A percentile compares a stretch with the other conserved stretches of the same genome.
Conservation (phyloP, 1,140 invertebrate species). For the Bilobella aurantiaca region DNA sequence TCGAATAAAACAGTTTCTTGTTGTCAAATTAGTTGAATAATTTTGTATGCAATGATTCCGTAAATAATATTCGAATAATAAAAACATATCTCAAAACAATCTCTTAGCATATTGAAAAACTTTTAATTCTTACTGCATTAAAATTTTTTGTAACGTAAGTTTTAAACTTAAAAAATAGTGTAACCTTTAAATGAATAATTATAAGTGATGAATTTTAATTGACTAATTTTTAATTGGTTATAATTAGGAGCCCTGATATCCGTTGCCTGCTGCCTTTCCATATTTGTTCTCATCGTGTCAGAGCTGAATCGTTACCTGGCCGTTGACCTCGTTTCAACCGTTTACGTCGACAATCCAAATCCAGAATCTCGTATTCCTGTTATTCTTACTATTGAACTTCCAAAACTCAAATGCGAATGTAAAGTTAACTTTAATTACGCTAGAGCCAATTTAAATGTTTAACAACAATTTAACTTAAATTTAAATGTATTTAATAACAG, state of each 20-base stretch:
- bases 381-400: slow-evolving; percentile 46
- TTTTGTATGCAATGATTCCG: too few relatives aligned
- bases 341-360: slow-evolving; percentile 51
- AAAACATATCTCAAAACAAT: too few relatives aligned
- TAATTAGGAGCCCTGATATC: slow-evolving; percentile 48
- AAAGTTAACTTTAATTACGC: too few relatives aligned
- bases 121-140: too few relatives aligned
- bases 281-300: slow-evolving; percentile 47
- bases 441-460: slow-evolving; percentile 15
- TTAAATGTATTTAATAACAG: slow-evolving; percentile 38
- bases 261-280: slow-evolving; percentile 47
- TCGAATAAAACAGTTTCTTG: too few relatives aligned
- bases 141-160: too few relatives aligned
- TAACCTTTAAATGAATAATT: background rate
- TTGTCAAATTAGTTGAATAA: too few relatives aligned
- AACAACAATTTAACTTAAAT: slow-evolving; percentile 6
- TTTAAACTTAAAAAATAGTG: background rate
- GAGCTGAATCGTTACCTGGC: slow-evolving; percentile 47
- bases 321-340: slow-evolving; percentile 41
- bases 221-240: too few relatives aligned
- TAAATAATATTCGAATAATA: too few relatives aligned
- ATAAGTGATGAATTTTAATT: background rate
- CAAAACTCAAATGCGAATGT: slow-evolving; percentile 47
- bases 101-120: too few relatives aligned
- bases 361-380: slow-evolving; percentile 47